Conservation (phyloP, 1,140 invertebrate genomes). For the Battus philenor region DNA sequence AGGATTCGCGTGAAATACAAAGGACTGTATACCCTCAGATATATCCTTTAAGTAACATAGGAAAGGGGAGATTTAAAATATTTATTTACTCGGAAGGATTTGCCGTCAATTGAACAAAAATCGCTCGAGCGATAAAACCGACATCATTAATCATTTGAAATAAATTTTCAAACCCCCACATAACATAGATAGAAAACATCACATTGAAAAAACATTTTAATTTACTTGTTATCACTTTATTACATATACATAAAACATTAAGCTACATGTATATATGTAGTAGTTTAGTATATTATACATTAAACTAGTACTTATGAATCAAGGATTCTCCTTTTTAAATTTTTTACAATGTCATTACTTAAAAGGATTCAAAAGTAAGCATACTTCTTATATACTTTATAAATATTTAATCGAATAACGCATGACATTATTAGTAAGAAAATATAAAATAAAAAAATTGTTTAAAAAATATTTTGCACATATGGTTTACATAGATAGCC, state of each 20-base stretch:
- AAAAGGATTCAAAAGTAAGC: too few species aligned
- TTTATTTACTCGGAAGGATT: constrained; percentile 49
- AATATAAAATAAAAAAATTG: not conserved
- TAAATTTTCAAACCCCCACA: constrained; percentile 43
- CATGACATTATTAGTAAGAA: not conserved
- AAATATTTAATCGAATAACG: not conserved
- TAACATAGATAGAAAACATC: too few species aligned
- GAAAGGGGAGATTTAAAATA: constrained; percentile 55
- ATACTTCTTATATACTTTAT: not conserved
- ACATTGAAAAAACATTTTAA: too few species aligned
- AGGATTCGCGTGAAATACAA: constrained; percentile 40
- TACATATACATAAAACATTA: too few species aligned
- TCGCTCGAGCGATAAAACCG: constrained; percentile 41
- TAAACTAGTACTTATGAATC: too few species aligned
- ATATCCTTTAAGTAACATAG: constrained; percentile 41
- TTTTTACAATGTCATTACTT: too few species aligned
- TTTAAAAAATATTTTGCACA: not conserved
- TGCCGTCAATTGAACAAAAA: constrained; percentile 58
- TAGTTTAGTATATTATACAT: too few species aligned
- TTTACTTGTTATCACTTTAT: too few species aligned
- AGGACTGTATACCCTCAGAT: constrained; percentile 14
- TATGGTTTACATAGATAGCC: constrained; percentile 2
- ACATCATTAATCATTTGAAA: constrained; percentile 64
- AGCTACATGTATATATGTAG: too few species aligned
- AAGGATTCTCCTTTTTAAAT: too few species aligned